Evolutionary conservation across 1,140 invertebrate species (phyloP), one percentile per base, ranked within the genome.

Genomic region (Neodiprion lecontei): DNA sequence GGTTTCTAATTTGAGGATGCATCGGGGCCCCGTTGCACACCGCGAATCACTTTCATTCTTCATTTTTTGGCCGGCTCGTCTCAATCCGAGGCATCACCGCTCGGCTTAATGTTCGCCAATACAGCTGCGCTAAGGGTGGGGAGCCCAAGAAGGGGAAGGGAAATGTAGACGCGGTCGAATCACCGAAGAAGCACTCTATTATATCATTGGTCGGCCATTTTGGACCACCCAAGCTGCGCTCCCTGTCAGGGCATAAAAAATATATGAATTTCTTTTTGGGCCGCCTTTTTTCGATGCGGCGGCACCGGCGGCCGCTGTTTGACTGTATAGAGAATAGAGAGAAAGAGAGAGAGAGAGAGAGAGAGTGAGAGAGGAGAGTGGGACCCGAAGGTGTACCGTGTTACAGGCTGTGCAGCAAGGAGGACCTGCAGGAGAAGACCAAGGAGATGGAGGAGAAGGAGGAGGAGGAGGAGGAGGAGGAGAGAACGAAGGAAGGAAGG

Each of bases 201-300:
- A 88, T 87, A 88, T 88, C 83, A 88, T 88, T 88, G 87, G 82
- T 21, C 87, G 84, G 87, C 87, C 87, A 88, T 88, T 88, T 88
- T 88, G 87, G 87, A 88, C 87, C 87, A 88, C 87, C 87, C 87
- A 88, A 87, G 87, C 84, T 77, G 86, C 87, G 87, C 86, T 87
- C 87, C 17, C 50, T 53, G 50, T 53, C 50, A 53, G 50, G 83
- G 86, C 84, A 84, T 81, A 88, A 88, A 88, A 88, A 88, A 88
- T 88, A 88, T 88, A 88, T 88, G 83, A 87, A 88, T 87, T 88
- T 88, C 87, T 88, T 88, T 88, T 88, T 87, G 87, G 87, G 86
- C 87, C 87, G 86, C 87, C 86, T 87, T 88, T 88, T 88, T 88
- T 86, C 83, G 80, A 78, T 85, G 84, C 85, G 83, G 85, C 84